A percentile compares a stretch with the other conserved stretches of the same genome.
Evolutionary conservation across 2,113 vertebrate genomes (phyloP).

Genomic region (Ornithorhynchus anatinus): DNA sequence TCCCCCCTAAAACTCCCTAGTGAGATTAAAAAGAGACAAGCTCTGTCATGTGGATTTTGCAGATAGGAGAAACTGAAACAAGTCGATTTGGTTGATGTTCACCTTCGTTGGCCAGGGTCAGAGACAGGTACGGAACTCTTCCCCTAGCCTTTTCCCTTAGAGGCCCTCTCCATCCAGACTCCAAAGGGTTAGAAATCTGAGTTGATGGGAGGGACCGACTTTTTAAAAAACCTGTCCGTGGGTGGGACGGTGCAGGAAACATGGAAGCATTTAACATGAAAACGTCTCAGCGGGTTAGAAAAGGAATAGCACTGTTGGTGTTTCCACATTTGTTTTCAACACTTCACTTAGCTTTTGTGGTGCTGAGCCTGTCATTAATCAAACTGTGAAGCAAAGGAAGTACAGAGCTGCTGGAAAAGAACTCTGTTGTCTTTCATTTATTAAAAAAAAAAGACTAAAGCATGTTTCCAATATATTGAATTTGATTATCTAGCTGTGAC

Average conservation of each 20-base stretch:
- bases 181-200: background rate
- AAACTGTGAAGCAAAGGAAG: constrained; percentile 33
- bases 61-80: background rate
- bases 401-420: constrained; percentile 26
- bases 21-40: background rate
- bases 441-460: constrained; percentile 15
- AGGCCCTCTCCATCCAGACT: background rate
- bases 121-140: too few relatives aligned
- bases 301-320: background rate
- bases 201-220: background rate
- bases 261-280: too few relatives aligned
- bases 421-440: constrained; percentile 40
- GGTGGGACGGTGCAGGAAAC: background rate
- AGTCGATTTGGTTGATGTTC: too few relatives aligned
- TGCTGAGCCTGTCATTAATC: constrained; percentile 28
- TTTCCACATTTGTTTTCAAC: background rate
- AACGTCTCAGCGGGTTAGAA: background rate
- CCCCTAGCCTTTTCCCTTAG: background rate
- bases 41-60: background rate
- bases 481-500: constrained; percentile 33
- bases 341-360: background rate
- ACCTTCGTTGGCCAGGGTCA: too few relatives aligned
- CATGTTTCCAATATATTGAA: constrained; percentile 26
- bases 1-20: background rate
- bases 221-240: background rate